A percentile compares a stretch with the other conserved stretches of the same genome.
These are phyloP conservation scores for Helicorthomorpha holstii DNA, from an alignment of 1,140 invertebrate genomes.

Conservation along the genomic window DNA sequence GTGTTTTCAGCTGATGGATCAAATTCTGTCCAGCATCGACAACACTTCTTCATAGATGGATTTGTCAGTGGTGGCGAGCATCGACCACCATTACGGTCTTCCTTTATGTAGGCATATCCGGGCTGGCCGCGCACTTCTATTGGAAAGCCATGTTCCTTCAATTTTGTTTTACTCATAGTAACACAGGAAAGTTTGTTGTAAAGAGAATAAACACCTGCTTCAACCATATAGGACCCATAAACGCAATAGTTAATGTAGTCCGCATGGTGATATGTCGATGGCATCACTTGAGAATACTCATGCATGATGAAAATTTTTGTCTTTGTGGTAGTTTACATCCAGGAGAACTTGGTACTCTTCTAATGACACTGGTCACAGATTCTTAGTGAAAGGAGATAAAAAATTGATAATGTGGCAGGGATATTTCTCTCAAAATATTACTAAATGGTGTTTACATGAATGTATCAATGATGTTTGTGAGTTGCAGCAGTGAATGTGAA, in stretches of 20 bases:
- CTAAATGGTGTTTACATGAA: no score
- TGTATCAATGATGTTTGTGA: no score
- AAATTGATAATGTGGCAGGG: no score
- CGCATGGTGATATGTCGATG: neutral
- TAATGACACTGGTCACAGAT: neutral
- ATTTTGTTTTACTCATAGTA: slow-evolving; percentile 40
- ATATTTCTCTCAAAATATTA: no score
- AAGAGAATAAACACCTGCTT: slow-evolving; percentile 21
- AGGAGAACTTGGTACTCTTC: no score
- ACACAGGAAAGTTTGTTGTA: slow-evolving; percentile 36
- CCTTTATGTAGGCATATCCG: slow-evolving; percentile 28
- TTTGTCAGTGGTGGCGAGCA: slow-evolving; percentile 21
- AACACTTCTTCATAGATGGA: slow-evolving; percentile 31
- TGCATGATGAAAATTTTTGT: neutral
- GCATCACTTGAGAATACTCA: neutral
- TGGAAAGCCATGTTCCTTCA: slow-evolving; percentile 54
- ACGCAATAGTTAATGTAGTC: neutral
- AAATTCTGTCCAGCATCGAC: slow-evolving; percentile 52
- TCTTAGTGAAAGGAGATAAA: neutral
- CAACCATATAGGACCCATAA: neutral
- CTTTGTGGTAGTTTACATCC: neutral
- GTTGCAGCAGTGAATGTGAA: no score
- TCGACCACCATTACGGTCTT: slow-evolving; percentile 36
- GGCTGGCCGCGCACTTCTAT: slow-evolving; percentile 38
- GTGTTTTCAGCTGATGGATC: slow-evolving; percentile 41